Base-by-base conservation (phyloP, 92 coral and sea anemone species). In the Blastomussa wellsi region DNA sequence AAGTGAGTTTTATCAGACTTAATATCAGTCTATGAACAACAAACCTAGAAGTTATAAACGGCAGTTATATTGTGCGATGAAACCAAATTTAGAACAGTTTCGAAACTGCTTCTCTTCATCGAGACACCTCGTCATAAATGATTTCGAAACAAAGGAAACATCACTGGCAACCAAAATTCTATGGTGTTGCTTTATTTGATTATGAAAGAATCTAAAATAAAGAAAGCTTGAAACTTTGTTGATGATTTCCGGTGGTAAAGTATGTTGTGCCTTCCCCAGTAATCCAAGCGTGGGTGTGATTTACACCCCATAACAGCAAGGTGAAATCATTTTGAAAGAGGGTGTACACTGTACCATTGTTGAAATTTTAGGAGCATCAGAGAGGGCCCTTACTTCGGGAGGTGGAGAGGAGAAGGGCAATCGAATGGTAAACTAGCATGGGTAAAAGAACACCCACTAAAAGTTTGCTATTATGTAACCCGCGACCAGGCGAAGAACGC, bases 281-380 rank as follows among this genome's bases (percentile, higher is more conserved):
- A 31, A 33, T 68, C 15, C 74, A 70, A 33, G 75, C 75, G 75
- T 70, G 44, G 75, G 75, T 13, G 75, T 35, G 75, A 70, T 37
- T 37, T 22, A 70, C 75, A 20, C 48, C 75, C 28, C 75, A 70
- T 70, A 15, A 29, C 48, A 70, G 44, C 12, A 5, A 19, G 24
- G 26, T 70, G 11, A 62, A 62, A 62, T 62, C 68, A 62, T 62
- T 26, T 10, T 62, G 68, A 44, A 44, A 13, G 49, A n/a, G n/a
- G n/a, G n/a, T n/a, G n/a, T n/a, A n/a, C 44, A 41, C 7, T 41
- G 44, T 41, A 41, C 44, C n/a, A n/a, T n/a, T n/a, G n/a, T n/a
- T n/a, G n/a, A n/a, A n/a, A n/a, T n/a, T n/a, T n/a, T n/a, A n/a
- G n/a, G n/a, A n/a, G n/a, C n/a, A n/a, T n/a, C n/a, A n/a, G n/a